These are phyloP conservation scores for Dasyprocta punctata DNA, from an alignment of 2,113 vertebrate species.

Conservation along the genomic window DNA sequence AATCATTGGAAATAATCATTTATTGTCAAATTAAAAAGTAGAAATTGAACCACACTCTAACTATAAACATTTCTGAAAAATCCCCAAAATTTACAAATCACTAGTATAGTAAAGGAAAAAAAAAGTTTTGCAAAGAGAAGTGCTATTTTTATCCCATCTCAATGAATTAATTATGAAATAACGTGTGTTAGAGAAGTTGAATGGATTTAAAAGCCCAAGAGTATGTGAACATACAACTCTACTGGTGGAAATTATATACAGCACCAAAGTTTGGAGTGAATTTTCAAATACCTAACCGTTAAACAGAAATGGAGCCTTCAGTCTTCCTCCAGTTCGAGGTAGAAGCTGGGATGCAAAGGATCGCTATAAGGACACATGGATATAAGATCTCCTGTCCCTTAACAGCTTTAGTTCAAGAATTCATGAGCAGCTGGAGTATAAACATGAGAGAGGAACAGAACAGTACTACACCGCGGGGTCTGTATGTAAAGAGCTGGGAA, in stretches of 20 bases:
- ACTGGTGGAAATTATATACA: not conserved
- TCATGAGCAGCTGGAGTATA: not conserved
- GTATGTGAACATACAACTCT: not conserved
- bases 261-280: not conserved
- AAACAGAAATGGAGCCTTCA: not conserved
- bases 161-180: not conserved
- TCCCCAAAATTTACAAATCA: not conserved
- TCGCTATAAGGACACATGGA: not conserved
- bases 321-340: not conserved
- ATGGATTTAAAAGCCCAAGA: not conserved
- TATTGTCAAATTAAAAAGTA: not conserved
- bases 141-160: not conserved
- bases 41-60: constrained; percentile 14
- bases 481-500: not conserved
- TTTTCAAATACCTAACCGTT: not conserved
- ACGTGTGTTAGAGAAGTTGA: too few relatives aligned
- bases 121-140: not conserved
- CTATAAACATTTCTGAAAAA: not conserved
- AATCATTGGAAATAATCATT: constrained; percentile 20
- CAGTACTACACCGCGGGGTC: not conserved
- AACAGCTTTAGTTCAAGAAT: not conserved
- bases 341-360: not conserved
- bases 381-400: not conserved
- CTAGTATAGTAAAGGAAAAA: not conserved
- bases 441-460: not conserved